Base-by-base conservation (phyloP, 1,140 invertebrate genomes). In the Holcopasites calliopsidis region DNA sequence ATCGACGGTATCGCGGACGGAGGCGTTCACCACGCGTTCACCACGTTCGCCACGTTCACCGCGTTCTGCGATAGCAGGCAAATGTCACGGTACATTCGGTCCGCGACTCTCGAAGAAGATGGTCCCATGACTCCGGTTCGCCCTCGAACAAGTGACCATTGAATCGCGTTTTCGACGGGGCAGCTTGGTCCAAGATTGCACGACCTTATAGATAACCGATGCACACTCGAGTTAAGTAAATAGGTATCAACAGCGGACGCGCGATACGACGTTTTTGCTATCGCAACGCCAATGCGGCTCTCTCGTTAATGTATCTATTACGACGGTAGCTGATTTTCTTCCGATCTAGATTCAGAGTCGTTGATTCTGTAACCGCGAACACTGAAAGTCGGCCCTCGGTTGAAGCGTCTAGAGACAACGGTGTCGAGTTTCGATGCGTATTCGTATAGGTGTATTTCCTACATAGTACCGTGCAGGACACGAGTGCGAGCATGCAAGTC, bases 401-500 rank as follows among this genome's bases (percentile, higher is more conserved):
- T n/a, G n/a, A n/a, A n/a, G n/a, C 21, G 42, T 10, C 23, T 47
- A n/a, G 28, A 8, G 44, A 18, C 23, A 35, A 11, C 23, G 38
- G 23, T 50, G 13, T 76, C 60, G 18, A 21, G 65, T 82, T 77
- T 60, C 72, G 52, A 79, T 33, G 26, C 40, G 13, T 35, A 35
- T 2, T n/a, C 18, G 28, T 42, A 44, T 11, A 28, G 18, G 47
- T 23, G 60, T n/a, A 72, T 85, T 85, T 74, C 54, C 31, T 76
- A 85, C 50, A 65, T 47, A 69, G 72, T 79, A 64, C 60, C 44
- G 76, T 79, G 73, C 61, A 50, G 65, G 68, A 62, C 62, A 73
- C 57, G 76, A 55, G 52, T 52, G 74, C 55, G 42, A 64, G 55
- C 72, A 79, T 66, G 57, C 68, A 62, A 74, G 80, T 85, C 86